A percentile compares a stretch with the other conserved stretches of the same genome.
Evolutionary conservation across 2,113 vertebrate genomes (phyloP).

Genomic region (Penelope pileata): DNA sequence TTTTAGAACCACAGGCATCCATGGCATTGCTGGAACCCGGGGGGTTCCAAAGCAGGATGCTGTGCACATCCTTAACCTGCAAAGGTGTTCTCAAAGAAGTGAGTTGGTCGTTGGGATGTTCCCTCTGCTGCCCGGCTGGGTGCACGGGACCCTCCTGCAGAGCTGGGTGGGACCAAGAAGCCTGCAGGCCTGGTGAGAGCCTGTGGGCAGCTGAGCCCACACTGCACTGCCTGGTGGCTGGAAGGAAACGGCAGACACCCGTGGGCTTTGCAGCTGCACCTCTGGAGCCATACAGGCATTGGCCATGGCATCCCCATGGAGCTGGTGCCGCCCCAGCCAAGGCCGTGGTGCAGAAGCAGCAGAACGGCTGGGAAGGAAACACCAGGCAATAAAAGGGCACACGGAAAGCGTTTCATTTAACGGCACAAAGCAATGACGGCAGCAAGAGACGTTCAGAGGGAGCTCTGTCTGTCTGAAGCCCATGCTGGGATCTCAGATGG

Average conservation of each 20-base stretch:
- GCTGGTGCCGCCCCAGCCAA: neutral
- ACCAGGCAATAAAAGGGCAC: neutral
- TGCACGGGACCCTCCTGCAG: neutral
- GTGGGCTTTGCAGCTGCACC: neutral
- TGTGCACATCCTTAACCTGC: neutral
- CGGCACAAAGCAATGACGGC: neutral
- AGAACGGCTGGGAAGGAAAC: neutral
- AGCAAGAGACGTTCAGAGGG: neutral
- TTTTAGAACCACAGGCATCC: neutral
- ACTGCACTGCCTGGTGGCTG: neutral
- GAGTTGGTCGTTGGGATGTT: neutral
- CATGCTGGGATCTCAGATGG: rapidly evolving
- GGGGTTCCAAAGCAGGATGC: neutral
- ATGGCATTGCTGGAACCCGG: neutral
- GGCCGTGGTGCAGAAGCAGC: neutral
- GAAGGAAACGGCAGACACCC: rapidly evolving
- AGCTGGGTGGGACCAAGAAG: neutral
- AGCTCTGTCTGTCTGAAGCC: neutral
- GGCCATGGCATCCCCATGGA: neutral
- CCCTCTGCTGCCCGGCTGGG: neutral
- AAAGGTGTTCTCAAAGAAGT: neutral
- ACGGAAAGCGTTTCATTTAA: neutral
- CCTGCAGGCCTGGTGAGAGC: too few species aligned
- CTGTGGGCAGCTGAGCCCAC: neutral
- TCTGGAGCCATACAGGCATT: neutral